Conservation (phyloP, 2,113 vertebrate genomes). For the Rattus rattus region DNA sequence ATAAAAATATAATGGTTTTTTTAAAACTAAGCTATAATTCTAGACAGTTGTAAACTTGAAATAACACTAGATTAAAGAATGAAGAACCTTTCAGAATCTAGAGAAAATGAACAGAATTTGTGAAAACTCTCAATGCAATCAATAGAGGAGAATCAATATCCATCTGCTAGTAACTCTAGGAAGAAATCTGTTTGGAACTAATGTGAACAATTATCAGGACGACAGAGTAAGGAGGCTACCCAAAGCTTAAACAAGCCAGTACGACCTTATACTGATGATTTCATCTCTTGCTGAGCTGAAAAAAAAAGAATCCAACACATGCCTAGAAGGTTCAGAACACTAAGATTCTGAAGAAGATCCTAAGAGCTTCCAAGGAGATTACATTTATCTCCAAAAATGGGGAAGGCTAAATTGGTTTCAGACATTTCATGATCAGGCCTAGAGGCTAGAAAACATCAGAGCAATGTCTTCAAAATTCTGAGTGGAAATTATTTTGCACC, state of each 20-base stretch:
- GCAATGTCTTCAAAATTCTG: slow-evolving; percentile 33
- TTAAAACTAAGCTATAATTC: slow-evolving; percentile 33
- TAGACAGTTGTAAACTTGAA: slow-evolving; percentile 35
- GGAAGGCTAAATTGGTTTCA: slow-evolving; percentile 48
- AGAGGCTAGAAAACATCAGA: not conserved
- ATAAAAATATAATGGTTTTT: not conserved
- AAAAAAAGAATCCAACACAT: slow-evolving; percentile 1
- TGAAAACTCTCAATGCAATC: slow-evolving; percentile 25
- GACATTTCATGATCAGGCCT: slow-evolving; percentile 25
- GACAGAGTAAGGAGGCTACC: not conserved
- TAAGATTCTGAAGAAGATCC: slow-evolving; percentile 29
- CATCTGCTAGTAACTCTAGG: not conserved
- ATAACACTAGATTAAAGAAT: not conserved
- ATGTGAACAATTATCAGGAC: slow-evolving; percentile 9
- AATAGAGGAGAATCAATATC: not conserved
- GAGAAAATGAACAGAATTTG: slow-evolving; percentile 17
- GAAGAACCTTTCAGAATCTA: slow-evolving; percentile 26
- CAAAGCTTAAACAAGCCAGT: slow-evolving; percentile 30
- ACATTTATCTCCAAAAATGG: slow-evolving; percentile 53
- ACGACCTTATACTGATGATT: slow-evolving; percentile 20
- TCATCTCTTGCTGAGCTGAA: slow-evolving; percentile 24
- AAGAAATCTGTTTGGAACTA: not conserved
- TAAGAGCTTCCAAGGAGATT: slow-evolving; percentile 44
- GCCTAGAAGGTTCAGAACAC: slow-evolving; percentile 49
- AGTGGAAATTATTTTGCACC: slow-evolving; percentile 52